Evolutionary conservation across 53 echinoderm and acorn worm genomes (phyloP).

Genomic region (Holothuria leucospilota): DNA sequence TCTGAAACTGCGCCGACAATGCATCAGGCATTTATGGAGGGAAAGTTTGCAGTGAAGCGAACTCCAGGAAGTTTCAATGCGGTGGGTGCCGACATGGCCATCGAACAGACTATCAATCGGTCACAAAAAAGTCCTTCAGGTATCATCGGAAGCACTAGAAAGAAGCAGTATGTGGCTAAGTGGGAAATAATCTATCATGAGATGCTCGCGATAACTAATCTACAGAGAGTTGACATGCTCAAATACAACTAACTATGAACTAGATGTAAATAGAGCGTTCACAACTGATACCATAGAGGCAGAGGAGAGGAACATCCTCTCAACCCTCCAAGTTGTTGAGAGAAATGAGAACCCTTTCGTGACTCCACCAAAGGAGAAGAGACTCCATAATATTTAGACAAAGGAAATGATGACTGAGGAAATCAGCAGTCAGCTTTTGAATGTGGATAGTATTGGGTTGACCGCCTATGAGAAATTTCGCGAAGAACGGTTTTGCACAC

Average conservation of each 20-base stretch:
- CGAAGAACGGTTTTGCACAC: too few relatives aligned
- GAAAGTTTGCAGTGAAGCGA: too few relatives aligned
- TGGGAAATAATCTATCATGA: slow-evolving; percentile 14
- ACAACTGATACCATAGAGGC: not conserved
- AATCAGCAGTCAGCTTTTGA: not conserved
- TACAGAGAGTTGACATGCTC: not conserved
- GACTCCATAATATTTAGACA: slow-evolving; percentile 1
- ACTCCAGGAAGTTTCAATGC: too few relatives aligned
- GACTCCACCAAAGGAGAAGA: not conserved
- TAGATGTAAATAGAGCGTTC: not conserved
- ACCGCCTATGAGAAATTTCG: not conserved
- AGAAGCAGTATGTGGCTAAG: slow-evolving; percentile 11
- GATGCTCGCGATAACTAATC: not conserved
- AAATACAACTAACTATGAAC: not conserved
- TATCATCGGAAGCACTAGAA: too few relatives aligned
- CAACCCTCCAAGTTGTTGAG: not conserved
- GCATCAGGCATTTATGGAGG: too few relatives aligned
- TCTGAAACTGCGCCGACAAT: too few relatives aligned
- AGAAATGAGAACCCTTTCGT: not conserved
- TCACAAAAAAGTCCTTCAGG: too few relatives aligned
- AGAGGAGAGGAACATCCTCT: not conserved
- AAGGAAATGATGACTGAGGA: not conserved
- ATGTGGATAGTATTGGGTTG: not conserved
- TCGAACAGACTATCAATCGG: too few relatives aligned
- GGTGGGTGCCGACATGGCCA: too few relatives aligned